Evolutionary conservation across 2,113 vertebrate species (phyloP).

Genomic region (Ploceus nigricollis): DNA sequence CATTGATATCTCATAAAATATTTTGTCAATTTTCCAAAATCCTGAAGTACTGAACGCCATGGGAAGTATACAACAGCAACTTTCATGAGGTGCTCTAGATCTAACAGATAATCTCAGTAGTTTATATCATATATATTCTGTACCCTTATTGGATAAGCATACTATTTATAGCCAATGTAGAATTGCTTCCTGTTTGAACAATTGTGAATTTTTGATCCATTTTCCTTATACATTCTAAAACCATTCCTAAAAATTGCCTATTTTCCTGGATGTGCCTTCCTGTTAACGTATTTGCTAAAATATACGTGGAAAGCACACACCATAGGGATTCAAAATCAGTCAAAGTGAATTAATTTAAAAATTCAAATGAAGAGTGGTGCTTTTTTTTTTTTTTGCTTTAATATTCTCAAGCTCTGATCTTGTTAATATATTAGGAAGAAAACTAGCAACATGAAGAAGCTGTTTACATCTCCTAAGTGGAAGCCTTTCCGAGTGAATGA

Average conservation of each 20-base stretch:
- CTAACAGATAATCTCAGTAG: neutral
- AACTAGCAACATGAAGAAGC: neutral
- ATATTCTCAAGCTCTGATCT: neutral
- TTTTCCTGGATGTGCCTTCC: neutral
- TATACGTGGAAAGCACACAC: neutral
- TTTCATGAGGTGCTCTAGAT: neutral
- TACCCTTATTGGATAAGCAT: neutral
- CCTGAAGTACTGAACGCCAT: neutral
- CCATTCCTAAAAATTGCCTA: neutral
- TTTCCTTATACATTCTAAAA: neutral
- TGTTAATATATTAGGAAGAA: neutral
- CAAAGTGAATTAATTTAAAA: conserved; percentile 8
- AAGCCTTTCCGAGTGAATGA: neutral
- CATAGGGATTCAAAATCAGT: neutral
- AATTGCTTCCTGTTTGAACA: neutral
- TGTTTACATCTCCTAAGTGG: neutral
- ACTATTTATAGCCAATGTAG: neutral
- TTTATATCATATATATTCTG: neutral
- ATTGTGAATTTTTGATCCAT: neutral
- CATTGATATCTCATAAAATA: neutral
- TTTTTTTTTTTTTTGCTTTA: neutral
- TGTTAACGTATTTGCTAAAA: conserved; percentile 15
- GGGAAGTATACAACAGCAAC: neutral
- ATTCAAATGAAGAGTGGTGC: neutral
- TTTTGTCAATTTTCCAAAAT: neutral